These are phyloP conservation scores for Drosophila repletoides DNA, from an alignment of 1,140 invertebrate species.

Conservation along the genomic window DNA sequence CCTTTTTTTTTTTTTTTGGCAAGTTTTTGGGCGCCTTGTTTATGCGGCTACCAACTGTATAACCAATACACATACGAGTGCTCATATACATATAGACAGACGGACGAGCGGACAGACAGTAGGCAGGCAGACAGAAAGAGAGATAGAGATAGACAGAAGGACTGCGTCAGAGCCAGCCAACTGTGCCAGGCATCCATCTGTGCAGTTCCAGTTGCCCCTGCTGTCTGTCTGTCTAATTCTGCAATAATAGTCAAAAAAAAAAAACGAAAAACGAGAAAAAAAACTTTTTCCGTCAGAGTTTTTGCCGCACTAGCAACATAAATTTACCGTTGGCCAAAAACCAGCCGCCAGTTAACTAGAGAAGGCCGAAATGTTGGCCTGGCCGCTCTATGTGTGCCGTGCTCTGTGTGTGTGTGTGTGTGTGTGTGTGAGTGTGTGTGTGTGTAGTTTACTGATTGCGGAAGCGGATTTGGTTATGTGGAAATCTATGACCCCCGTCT, in stretches of 20 bases:
- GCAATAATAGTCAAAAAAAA: constrained; percentile 54
- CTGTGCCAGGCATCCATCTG: constrained; percentile 75
- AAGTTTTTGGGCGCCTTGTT: constrained; percentile 60
- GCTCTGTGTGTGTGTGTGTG: not conserved
- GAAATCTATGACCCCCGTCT: constrained; percentile 56
- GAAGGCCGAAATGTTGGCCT: not conserved
- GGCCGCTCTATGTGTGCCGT: not conserved
- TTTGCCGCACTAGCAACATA: constrained; percentile 66
- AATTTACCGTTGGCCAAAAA: constrained; percentile 77
- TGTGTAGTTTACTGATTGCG: constrained; percentile 79
- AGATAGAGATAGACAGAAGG: constrained; percentile 10
- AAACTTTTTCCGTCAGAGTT: constrained; percentile 52
- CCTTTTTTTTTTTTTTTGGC: constrained; percentile 19
- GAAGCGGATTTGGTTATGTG: constrained; percentile 77
- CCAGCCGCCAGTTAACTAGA: constrained; percentile 67
- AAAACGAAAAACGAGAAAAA: not conserved
- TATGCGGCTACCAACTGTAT: constrained; percentile 71
- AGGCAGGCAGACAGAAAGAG: constrained; percentile 7
- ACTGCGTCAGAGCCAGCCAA: constrained; percentile 65
- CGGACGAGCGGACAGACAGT: constrained; percentile 15
- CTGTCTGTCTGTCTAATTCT: constrained; percentile 76
- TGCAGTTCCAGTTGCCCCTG: constrained; percentile 69
- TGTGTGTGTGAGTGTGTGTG: constrained; percentile 7
- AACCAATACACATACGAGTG: constrained; percentile 50
- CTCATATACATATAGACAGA: not conserved